Evolutionary conservation across 1,140 invertebrate genomes (phyloP).

Genomic region (Cydia strobilella): DNA sequence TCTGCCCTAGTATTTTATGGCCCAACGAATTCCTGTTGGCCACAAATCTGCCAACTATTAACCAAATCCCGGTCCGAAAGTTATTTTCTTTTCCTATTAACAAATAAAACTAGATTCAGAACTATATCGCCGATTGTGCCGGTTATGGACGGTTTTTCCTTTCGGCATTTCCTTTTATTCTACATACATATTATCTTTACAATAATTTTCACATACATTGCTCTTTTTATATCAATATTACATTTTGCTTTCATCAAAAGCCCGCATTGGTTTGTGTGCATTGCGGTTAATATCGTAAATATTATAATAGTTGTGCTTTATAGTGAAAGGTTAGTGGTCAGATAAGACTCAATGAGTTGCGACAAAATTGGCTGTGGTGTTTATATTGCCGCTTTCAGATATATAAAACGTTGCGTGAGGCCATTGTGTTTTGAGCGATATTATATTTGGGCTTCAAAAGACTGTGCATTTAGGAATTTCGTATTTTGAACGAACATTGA

Average conservation of each 20-base stretch:
- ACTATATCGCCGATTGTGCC: slow-evolving; percentile 26
- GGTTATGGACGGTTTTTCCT: slow-evolving; percentile 30
- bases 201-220: background rate
- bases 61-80: slow-evolving; percentile 23
- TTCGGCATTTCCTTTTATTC: slow-evolving; percentile 22
- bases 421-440: slow-evolving; percentile 11
- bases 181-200: too few species aligned
- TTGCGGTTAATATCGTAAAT: background rate
- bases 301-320: slow-evolving; percentile 27
- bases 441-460: slow-evolving; percentile 17
- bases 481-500: background rate
- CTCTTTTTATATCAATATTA: background rate
- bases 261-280: background rate
- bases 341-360: slow-evolving; percentile 66
- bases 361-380: slow-evolving; percentile 58
- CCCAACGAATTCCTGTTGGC: slow-evolving; percentile 11
- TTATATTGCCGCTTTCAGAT: slow-evolving; percentile 45
- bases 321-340: slow-evolving; percentile 46
- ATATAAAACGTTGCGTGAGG: slow-evolving; percentile 41
- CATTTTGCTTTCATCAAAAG: background rate
- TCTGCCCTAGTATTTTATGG: slow-evolving; percentile 17
- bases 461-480: background rate
- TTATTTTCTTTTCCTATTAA: slow-evolving; percentile 29
- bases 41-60: slow-evolving; percentile 30
- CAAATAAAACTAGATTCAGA: slow-evolving; percentile 32